phyloP scores from a whole-genome alignment of 2,888 invertebrate genomes.

The Plebejus argus region DNA sequence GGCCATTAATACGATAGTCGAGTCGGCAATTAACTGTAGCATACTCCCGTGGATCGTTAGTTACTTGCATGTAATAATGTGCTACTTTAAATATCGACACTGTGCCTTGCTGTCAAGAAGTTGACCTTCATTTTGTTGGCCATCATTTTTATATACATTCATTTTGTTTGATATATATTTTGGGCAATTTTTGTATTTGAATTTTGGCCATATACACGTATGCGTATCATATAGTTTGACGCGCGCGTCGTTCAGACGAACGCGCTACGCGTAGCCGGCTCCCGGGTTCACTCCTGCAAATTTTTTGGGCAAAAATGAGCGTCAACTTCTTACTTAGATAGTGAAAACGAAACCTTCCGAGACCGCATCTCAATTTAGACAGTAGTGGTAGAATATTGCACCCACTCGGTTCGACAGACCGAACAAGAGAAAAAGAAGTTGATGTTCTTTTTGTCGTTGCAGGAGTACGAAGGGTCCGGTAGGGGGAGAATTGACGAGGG shows the following conservation, averaged over 20 bases:
- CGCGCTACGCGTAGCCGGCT: slow-evolving; percentile 74
- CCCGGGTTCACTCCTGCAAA: slow-evolving; percentile 79
- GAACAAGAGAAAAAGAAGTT: slow-evolving; percentile 89
- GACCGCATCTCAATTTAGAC: slow-evolving; percentile 79
- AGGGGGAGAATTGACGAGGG: slow-evolving; percentile 76
- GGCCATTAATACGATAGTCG: slow-evolving; percentile 28
- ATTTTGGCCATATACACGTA: slow-evolving; percentile 74
- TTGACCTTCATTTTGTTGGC: slow-evolving; percentile 97
- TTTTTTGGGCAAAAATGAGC: slow-evolving; percentile 90
- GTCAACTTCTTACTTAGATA: slow-evolving; percentile 89
- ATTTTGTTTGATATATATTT: slow-evolving; percentile 78
- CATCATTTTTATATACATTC: slow-evolving; percentile 87
- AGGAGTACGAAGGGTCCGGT: slow-evolving; percentile 91
- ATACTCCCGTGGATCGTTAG: slow-evolving; percentile 55
- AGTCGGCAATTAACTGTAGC: slow-evolving; percentile 43
- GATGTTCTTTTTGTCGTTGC: slow-evolving; percentile 93
- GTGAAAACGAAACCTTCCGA: slow-evolving; percentile 67
- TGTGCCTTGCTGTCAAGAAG: slow-evolving; percentile 91
- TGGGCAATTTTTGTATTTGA: slow-evolving; percentile 71
- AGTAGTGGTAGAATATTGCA: slow-evolving; percentile 78
- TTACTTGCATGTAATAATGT: slow-evolving; percentile 75
- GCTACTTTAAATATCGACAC: slow-evolving; percentile 74
- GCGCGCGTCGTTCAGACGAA: slow-evolving; percentile 74
- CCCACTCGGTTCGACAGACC: slow-evolving; percentile 69
- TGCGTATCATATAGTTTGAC: slow-evolving; percentile 64